phyloP scores from a whole-genome alignment of 2,113 vertebrate genomes.

The Seriola quinqueradiata region DNA sequence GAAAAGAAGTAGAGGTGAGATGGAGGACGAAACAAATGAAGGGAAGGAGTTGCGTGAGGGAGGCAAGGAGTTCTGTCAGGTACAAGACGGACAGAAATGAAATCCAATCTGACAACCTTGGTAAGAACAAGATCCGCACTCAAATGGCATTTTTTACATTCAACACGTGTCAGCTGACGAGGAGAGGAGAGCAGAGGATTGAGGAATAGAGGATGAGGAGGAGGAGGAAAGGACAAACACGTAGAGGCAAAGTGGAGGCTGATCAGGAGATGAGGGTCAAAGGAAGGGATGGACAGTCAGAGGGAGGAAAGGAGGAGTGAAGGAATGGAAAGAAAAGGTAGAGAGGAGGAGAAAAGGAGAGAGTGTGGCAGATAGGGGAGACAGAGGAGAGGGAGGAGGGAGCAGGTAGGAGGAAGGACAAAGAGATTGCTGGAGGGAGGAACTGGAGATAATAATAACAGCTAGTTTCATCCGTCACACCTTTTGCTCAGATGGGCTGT shows the following conservation, averaged over 20 bases:
- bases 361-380: not conserved
- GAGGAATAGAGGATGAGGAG: not conserved
- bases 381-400: not conserved
- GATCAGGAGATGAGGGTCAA: not conserved
- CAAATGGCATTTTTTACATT: slow-evolving; percentile 27
- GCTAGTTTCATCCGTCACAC: slow-evolving; percentile 14
- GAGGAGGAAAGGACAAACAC: not conserved
- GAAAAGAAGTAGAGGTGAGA: not conserved
- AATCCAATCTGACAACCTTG: slow-evolving; percentile 35
- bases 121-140: slow-evolving; percentile 18
- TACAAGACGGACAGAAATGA: slow-evolving; percentile 5
- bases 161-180: not conserved
- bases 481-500: not conserved
- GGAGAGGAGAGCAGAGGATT: not conserved
- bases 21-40: not conserved
- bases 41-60: too few species aligned
- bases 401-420: not conserved
- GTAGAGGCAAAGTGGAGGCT: not conserved
- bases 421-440: not conserved
- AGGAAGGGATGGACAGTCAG: not conserved
- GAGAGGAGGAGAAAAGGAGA: too few species aligned
- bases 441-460: not conserved
- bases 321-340: not conserved
- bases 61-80: slow-evolving; percentile 1
- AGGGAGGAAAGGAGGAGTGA: too few species aligned